Base-by-base conservation (phyloP, 1,140 invertebrate species). In the Drosophila ercepeae region DNA sequence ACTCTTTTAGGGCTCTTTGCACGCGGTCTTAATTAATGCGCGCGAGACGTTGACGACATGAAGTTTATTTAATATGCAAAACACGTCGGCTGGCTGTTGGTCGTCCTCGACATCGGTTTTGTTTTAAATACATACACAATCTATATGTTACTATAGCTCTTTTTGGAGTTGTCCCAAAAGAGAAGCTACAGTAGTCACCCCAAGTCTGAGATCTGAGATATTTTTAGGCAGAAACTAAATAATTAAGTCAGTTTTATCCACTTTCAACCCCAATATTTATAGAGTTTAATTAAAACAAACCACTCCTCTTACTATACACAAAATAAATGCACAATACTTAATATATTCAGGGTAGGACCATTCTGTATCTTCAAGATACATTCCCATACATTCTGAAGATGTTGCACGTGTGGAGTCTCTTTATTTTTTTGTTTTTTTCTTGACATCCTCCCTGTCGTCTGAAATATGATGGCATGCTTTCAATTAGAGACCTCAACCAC, bases 1-100 rank as follows among this genome's bases (percentile, higher is more conserved):
- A 60, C 45, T 52, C 46, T 78, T 48, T 79, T 67, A 25, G 51
- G 45, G 48, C 53, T 50, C 53, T 50, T 55, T 39, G 19, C 55
- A 32, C 29, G 65, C 58, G 39, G 74, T 58, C 78, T 84, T 84
- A 83, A 83, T 84, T 83, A 83, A 83, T 86, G 76, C 81, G 27
- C 34, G n/a, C 41, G 46, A 39, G 48, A 50, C 69, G 44, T 29
- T 54, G 69, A 63, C 68, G 71, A 63, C 42, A 52, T 45, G 69
- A 63, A 72, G 1, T 42, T 42, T 42, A 42, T 42, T 42, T 53
- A 65, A 84, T 83, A 83, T 83, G 79, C 75, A 83, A 83, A 83
- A 49, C 71, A 60, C 75, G 75, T 84, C 16, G 51, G 8, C 16
- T 14, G 36, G 60, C 49, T 55, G 64, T 61, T 46, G 54, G 60